A percentile compares a stretch with the other conserved stretches of the same genome.
Conservation (phyloP, 1,140 invertebrate species). For the Drosophila busckii region DNA sequence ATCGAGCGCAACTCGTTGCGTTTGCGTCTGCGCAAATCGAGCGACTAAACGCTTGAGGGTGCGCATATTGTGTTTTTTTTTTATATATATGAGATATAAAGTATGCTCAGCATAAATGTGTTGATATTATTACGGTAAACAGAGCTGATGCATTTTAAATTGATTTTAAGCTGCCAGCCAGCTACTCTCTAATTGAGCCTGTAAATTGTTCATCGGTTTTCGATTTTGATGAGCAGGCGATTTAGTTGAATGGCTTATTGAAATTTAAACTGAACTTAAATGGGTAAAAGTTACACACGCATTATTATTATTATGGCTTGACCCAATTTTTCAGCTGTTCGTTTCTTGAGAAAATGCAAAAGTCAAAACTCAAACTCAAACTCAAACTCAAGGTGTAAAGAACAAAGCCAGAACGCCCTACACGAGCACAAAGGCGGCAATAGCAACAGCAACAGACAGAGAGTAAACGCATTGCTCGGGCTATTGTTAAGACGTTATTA, state of each 20-base stretch:
- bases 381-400: slow-evolving; percentile 44
- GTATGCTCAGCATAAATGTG: slow-evolving; percentile 54
- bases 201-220: slow-evolving; percentile 47
- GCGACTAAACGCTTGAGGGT: slow-evolving; percentile 24
- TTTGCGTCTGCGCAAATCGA: slow-evolving; percentile 9
- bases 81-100: slow-evolving; percentile 30
- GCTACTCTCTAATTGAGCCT: slow-evolving; percentile 57
- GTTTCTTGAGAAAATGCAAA: slow-evolving; percentile 32
- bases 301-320: slow-evolving; percentile 33
- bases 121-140: slow-evolving; percentile 76
- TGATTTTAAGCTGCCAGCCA: slow-evolving; percentile 49
- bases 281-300: slow-evolving; percentile 53
- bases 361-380: slow-evolving; percentile 48
- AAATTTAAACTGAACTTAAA: slow-evolving; percentile 52
- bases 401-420: slow-evolving; percentile 63
- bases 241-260: slow-evolving; percentile 54
- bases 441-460: slow-evolving; percentile 46
- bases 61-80: slow-evolving; percentile 21
- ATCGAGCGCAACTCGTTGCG: too few relatives aligned
- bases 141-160: slow-evolving; percentile 73
- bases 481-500: too few relatives aligned
- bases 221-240: slow-evolving; percentile 33
- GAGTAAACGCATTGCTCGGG: too few relatives aligned
- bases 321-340: slow-evolving; percentile 27
- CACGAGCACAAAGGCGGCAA: slow-evolving; percentile 52